These are phyloP conservation scores for Morus bassanus DNA, from an alignment of 2,797 vertebrate genomes.

Conservation along the genomic window DNA sequence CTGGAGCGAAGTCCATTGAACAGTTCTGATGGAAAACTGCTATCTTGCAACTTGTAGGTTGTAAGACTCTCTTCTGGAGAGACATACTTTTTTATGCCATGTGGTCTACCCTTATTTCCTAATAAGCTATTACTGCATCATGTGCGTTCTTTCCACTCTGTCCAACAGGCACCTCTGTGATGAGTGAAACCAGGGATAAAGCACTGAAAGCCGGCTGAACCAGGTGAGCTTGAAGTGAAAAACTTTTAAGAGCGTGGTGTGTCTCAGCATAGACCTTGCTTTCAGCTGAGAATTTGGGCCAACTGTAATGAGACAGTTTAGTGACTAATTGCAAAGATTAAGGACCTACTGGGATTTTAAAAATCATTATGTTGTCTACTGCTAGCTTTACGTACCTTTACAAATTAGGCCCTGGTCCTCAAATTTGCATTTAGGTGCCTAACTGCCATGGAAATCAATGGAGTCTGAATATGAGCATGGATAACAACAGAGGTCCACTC, in stretches of 20 bases:
- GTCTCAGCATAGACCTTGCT: background rate
- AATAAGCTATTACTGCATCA: background rate
- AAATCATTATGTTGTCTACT: background rate
- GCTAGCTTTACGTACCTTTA: background rate
- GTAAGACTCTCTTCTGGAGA: background rate
- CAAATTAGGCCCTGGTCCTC: background rate
- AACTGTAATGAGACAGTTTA: background rate
- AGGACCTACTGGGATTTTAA: background rate
- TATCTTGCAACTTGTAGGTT: background rate
- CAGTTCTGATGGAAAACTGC: background rate
- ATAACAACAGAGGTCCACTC: background rate
- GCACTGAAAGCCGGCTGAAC: background rate
- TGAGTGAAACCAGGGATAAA: background rate
- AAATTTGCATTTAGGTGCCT: background rate
- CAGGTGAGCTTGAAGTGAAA: background rate
- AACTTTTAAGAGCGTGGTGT: background rate
- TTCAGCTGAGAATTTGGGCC: background rate
- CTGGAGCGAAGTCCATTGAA: background rate
- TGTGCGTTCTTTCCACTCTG: fast-evolving
- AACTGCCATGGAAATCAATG: background rate
- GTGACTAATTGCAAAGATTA: background rate
- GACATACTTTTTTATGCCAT: background rate
- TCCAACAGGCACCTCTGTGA: background rate
- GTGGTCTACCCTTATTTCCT: background rate
- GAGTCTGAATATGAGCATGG: background rate